These are phyloP conservation scores for Dascyllus trimaculatus DNA, from an alignment of 2,113 vertebrate species.

Conservation along the genomic window DNA sequence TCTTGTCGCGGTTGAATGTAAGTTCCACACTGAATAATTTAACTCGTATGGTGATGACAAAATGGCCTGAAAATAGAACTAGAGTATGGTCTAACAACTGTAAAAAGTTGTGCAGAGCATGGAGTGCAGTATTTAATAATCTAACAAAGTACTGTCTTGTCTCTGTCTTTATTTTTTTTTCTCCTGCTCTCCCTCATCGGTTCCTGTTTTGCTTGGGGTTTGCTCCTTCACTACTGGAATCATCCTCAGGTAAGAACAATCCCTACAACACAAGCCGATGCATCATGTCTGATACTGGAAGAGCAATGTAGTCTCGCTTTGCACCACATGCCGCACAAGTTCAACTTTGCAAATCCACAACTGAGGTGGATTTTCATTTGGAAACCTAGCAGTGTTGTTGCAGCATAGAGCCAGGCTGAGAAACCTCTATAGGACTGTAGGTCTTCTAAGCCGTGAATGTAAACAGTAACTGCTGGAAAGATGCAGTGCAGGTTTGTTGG, in stretches of 20 bases:
- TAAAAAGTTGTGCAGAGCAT: conserved; percentile 29
- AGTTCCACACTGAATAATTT: conserved; percentile 26
- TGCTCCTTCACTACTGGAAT: conserved; percentile 37
- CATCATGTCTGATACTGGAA: conserved; percentile 38
- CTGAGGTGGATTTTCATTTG: conserved; percentile 19
- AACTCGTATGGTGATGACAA: conserved; percentile 10
- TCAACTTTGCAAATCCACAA: conserved; percentile 20
- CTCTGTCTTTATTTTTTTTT: conserved; percentile 21
- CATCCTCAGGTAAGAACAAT: conserved; percentile 75
- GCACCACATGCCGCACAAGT: conserved; percentile 2
- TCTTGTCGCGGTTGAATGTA: conserved; percentile 10
- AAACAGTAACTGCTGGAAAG: background rate
- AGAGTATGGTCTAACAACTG: background rate
- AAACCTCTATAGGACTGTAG: background rate
- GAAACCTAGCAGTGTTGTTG: conserved; percentile 11
- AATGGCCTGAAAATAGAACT: conserved; percentile 20
- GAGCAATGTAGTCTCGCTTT: conserved; percentile 18
- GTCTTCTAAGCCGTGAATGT: conserved; percentile 1
- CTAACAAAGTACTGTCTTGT: conserved; percentile 67
- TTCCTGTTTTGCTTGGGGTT: conserved; percentile 7
- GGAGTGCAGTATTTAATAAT: conserved; percentile 48
- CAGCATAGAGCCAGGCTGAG: background rate
- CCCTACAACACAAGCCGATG: conserved; percentile 16
- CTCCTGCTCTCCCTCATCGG: background rate
- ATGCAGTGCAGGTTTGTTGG: background rate